Base-by-base conservation (phyloP, 2,113 vertebrate genomes). In the Colistium nudipinnis region DNA sequence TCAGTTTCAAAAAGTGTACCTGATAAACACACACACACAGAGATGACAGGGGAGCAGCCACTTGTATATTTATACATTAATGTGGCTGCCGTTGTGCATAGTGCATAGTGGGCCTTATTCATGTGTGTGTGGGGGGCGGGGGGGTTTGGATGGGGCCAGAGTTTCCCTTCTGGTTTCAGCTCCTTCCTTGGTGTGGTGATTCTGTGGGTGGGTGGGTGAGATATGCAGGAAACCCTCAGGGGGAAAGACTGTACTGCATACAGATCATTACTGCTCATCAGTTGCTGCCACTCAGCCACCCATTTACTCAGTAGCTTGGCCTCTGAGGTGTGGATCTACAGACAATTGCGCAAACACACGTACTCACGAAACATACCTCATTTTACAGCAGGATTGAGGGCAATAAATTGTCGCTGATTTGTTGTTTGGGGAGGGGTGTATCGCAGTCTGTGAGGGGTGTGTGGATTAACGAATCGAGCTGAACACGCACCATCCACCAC, bases 261-360 rank as follows among this genome's bases (percentile, higher is more conserved):
- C 88, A 91, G 86, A 91, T 91, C 89, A 89, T 93, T 90, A 88
- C 76, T 63, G 79, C 79, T 90, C 87, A 87, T 92, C 86, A 88
- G 80, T 25, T 53, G 71, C 78, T 88, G 87, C 85, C 90, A 86
- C 80, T 88, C 84, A 68, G 74, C 51, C 78, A 69, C 81, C 77
- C 81, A 80, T 85, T 90, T 78, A 84, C 82, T 87, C 77, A 67
- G 70, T 78, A 70, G 74, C 80, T 74, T 54, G 67, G 63, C 73
- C 76, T 13, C 64, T 25, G 54, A 41, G 61, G 49, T 28, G 16
- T 11, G 38, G 41, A 54, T 19, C 22, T 38, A 35, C 44, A 35
- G 38, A 47, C 39, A 38, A 6, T 48, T 9, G 12, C 39, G 10
- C 6, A 61, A 43, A 61, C 67, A 49, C 60, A 20, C 27, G 7